Conservation (phyloP, 2,888 invertebrate species). For the Cryptophagus acutangulus region DNA sequence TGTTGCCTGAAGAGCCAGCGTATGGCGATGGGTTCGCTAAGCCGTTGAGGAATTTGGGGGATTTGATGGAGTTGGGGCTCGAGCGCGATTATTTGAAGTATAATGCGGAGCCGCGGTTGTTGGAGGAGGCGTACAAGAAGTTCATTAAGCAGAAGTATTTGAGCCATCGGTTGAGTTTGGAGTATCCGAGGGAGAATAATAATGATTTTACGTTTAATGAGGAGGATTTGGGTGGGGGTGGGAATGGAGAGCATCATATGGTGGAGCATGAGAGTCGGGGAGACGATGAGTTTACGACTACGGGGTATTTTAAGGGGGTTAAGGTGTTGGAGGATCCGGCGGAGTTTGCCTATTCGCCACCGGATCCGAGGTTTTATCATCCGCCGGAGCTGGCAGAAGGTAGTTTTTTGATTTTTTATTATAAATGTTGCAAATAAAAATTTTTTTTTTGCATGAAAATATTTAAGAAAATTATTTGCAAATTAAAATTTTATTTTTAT, state of each 20-base stretch:
- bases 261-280: constrained; percentile 5
- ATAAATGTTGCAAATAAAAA: background rate
- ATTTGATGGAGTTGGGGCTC: no score
- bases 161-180: background rate
- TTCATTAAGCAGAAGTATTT: background rate
- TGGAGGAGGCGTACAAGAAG: background rate
- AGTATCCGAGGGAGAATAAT: constrained; percentile 12
- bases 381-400: constrained; percentile 14
- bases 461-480: background rate
- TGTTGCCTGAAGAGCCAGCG: background rate
- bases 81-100: background rate
- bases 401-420: background rate
- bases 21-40: no score
- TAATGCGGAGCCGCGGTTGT: no score
- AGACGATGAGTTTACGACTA: constrained; percentile 1
- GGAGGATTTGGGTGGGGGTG: constrained; percentile 17
- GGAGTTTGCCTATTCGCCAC: constrained; percentile 44
- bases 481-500: background rate
- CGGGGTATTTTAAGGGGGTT: constrained; percentile 20
- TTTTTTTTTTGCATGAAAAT: background rate
- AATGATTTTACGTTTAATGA: constrained; percentile 36
- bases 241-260: constrained; percentile 15
- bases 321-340: constrained; percentile 35
- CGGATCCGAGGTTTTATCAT: constrained; percentile 43
- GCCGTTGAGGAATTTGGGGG: no score